Evolutionary conservation across 2,888 invertebrate species (phyloP).

Genomic region (Dilophus febrilis): DNA sequence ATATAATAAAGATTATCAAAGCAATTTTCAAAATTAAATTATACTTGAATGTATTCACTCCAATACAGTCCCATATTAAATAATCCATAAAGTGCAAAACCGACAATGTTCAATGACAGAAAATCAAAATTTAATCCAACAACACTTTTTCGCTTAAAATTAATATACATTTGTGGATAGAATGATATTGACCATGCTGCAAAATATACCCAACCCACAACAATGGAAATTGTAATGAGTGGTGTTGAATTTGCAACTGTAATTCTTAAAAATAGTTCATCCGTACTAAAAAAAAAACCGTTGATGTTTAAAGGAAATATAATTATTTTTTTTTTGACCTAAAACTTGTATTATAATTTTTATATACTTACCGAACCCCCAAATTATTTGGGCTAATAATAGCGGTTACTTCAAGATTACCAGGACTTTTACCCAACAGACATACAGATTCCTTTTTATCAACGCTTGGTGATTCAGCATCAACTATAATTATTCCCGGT

Average conservation of each 20-base stretch:
- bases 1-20: too few relatives aligned
- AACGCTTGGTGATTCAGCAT: constrained; percentile 24
- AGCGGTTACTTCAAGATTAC: constrained; percentile 45
- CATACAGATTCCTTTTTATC: constrained; percentile 33
- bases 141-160: constrained; percentile 86
- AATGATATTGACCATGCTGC: constrained; percentile 96
- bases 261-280: constrained; percentile 62
- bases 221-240: constrained; percentile 52
- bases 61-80: constrained; percentile 87
- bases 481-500: constrained; percentile 31
- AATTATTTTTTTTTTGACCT: too few relatives aligned
- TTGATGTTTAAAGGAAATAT: too few relatives aligned
- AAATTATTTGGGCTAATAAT: constrained; percentile 36
- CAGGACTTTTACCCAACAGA: constrained; percentile 44
- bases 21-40: background rate
- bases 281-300: too few relatives aligned
- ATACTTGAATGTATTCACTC: constrained; percentile 60
- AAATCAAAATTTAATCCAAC: constrained; percentile 95
- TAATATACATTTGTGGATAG: constrained; percentile 90
- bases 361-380: constrained; percentile 29
- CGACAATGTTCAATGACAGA: constrained; percentile 74
- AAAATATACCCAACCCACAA: constrained; percentile 98
- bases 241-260: constrained; percentile 53
- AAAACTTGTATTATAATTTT: too few relatives aligned
- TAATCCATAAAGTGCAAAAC: constrained; percentile 78